Conservation (phyloP, 2,888 invertebrate genomes). For the Cheilosia soror region DNA sequence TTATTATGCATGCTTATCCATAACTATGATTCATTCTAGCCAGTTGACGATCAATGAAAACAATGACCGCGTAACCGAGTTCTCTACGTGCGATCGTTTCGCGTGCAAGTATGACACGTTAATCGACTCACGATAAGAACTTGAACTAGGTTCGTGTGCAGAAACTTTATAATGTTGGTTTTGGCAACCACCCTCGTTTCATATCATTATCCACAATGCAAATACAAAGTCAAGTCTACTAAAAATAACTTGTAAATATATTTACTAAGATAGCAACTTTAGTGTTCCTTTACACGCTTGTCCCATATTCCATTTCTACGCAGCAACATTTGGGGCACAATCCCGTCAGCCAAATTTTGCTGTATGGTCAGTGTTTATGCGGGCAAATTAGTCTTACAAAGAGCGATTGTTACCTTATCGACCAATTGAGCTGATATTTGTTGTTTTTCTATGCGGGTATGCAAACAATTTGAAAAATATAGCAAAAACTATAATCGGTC, state of each 20-base stretch:
- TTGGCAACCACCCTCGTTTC: no score
- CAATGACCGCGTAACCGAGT: neutral
- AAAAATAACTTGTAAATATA: slow-evolving; percentile 6
- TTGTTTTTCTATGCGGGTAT: neutral
- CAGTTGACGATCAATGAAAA: neutral
- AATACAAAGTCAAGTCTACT: neutral
- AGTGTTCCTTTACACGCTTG: neutral
- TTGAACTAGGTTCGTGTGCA: neutral
- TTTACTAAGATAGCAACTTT: neutral
- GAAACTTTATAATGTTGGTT: no score
- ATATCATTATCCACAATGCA: no score
- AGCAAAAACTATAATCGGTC: no score
- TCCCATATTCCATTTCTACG: neutral
- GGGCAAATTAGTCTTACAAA: no score
- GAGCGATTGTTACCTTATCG: no score
- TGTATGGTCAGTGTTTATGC: no score
- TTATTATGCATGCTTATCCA: neutral
- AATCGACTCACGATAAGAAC: neutral
- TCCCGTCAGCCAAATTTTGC: neutral
- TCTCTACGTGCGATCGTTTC: neutral
- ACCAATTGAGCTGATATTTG: neutral
- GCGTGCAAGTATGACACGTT: neutral
- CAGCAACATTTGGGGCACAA: neutral
- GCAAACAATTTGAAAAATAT: neutral
- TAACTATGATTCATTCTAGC: neutral